Base-by-base conservation (phyloP, 2,888 invertebrate genomes). In the Heliconius charithonia region DNA sequence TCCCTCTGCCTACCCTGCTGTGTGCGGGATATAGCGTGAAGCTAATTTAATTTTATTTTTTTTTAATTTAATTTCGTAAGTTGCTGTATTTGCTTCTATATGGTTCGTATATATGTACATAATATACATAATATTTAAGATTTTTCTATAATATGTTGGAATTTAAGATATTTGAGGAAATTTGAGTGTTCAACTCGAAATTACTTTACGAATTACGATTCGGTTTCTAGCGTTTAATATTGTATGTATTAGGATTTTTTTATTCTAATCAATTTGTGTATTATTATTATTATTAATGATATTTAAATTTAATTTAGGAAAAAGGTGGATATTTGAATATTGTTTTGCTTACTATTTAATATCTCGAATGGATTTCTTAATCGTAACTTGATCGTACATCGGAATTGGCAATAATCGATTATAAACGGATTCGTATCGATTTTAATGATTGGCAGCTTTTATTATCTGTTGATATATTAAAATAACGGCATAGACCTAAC, bases 181-280 rank as follows among this genome's bases (percentile, higher is more conserved):
- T 32, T 72, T 9, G 59, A 59, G 59, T 72, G 37, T 72, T 72
- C 59, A 59, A 59, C 72, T 72, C 59, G 59, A 37, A 72, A 72
- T 59, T 59, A 37, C 13, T 72, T n/a, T 72, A 37, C 72, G 72
- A 72, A 72, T 59, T 72, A 19, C 59, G 59, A 72, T 59, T 37
- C 59, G 72, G n/a, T 72, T 59, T 59, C 32, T 59, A 72, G 56
- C 32, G 25, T 37, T 13, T 25, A 59, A 25, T 25, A 69, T 69
- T 22, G 13, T 37, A 72, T 25, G 13, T 56, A 32, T n/a, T 32
- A 56, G 29, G 19, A 65, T 71, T 16, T 10, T 22, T 71, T 12
- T 56, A 12, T 70, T 70, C 6, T 25, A 45, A 70, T 41, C 37
- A 12, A 51, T 41, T n/a, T 41, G 25, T 69, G 12, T 67, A 67